phyloP scores from a whole-genome alignment of 2,888 invertebrate genomes.

The Meta bourneti region DNA sequence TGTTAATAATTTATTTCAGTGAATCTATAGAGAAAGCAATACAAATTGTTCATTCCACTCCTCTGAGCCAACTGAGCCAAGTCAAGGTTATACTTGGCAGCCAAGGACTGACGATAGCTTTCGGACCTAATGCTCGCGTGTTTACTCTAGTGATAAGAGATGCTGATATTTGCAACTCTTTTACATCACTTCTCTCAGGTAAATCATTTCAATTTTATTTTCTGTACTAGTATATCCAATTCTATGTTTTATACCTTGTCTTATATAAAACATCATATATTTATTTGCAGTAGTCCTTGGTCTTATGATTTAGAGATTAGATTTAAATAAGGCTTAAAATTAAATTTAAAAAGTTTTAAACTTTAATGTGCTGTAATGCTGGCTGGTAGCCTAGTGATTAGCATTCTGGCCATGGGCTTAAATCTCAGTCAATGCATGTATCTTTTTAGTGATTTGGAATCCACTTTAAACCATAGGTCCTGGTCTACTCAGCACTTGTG shows the following conservation, averaged over 20 bases:
- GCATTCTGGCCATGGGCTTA: too few relatives aligned
- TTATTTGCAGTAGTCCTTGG: background rate
- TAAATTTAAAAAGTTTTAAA: too few relatives aligned
- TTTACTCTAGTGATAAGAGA: constrained; percentile 69
- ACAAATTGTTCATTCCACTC: constrained; percentile 45
- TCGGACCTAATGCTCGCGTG: constrained; percentile 33
- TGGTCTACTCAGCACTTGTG: too few relatives aligned
- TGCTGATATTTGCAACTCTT: constrained; percentile 64
- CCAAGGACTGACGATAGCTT: constrained; percentile 58
- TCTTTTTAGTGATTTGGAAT: too few relatives aligned
- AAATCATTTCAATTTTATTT: background rate
- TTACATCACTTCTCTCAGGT: constrained; percentile 60
- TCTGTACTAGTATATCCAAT: background rate
- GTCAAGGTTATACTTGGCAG: constrained; percentile 56
- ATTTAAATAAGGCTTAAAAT: too few relatives aligned
- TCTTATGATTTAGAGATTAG: background rate
- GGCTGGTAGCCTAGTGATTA: background rate
- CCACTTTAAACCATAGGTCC: too few relatives aligned
- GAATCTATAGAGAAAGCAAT: constrained; percentile 52
- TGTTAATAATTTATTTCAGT: constrained; percentile 35
- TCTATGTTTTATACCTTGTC: background rate
- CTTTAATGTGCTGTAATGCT: too few relatives aligned
- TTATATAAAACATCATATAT: background rate
- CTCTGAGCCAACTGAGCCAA: constrained; percentile 45
- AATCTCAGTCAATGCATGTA: too few relatives aligned